Evolutionary conservation across 2,888 invertebrate genomes (phyloP), one percentile per base, ranked within the genome.

Genomic region (Polydrusus tereticollis): DNA sequence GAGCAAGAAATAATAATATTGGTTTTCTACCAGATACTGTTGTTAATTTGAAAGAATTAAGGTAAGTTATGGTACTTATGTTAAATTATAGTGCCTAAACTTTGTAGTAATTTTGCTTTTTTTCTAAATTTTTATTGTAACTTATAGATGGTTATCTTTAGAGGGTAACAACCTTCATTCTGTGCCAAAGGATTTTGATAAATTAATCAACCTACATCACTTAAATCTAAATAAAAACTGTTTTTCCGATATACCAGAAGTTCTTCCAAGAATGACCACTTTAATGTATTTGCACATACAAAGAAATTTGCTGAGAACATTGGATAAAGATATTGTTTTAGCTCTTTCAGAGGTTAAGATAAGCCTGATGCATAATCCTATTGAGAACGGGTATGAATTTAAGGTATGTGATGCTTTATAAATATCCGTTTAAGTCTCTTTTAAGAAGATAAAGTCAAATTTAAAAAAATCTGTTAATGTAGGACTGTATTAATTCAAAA

Each of bases 1-100:
- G 92, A 14, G 90, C 90, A 0, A 87, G 92, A 45, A 90, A 90
- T 50, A 92, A 92, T 86, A 86, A 87, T 75, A 84, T 92, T 1
- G 83, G 81, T 77, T 82, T 83, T 12, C 82, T 92, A 73, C 91
- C 92, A 3, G 86, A 87, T 57, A 88, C 87, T 68, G 86, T 92
- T 79, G 89, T 89, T 20, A 86, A 85, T 29, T 84, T 92, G 55
- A 74, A 83, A 4, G 89, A 88, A 77, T 81, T 92, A 71, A 88
- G 88, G 89, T 89, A 82, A 69, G 73, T 55, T 23, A 26, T 1
- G 18, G 43, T 2, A n/a, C 1, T 75, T 14, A 29, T 33, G n/a
- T 33, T 10, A 33, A 33, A 7, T n/a, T 2, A 36, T n/a, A 36
- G 12, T 36, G n/a, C 12, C 1, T 36, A 36, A 5, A 1, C n/a